Evolutionary conservation across 2,888 invertebrate genomes (phyloP).

Genomic region (Lasioglossum calceatum): DNA sequence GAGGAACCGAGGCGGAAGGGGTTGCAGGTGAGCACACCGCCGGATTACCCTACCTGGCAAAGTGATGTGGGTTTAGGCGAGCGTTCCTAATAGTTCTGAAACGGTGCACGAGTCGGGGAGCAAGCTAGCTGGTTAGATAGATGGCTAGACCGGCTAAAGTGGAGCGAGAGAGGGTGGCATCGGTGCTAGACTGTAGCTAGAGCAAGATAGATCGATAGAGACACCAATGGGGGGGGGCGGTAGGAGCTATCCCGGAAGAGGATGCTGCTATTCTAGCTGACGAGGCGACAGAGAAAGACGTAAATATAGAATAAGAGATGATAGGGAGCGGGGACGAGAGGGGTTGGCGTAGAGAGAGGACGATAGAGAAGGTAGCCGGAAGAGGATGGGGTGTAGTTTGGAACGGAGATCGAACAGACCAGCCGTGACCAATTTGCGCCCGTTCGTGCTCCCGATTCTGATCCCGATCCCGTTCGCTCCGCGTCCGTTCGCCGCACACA

Average conservation of each 20-base stretch:
- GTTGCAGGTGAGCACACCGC: slow-evolving; percentile 69
- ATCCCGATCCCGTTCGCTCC: slow-evolving; percentile 66
- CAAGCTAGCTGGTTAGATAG: slow-evolving; percentile 65
- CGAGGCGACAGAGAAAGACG: slow-evolving; percentile 40
- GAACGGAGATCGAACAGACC: slow-evolving; percentile 79
- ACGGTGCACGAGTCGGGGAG: slow-evolving; percentile 74
- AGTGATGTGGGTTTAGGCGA: slow-evolving; percentile 73
- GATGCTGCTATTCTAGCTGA: slow-evolving; percentile 5
- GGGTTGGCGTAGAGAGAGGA: slow-evolving; percentile 14
- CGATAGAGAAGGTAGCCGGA: slow-evolving; percentile 31
- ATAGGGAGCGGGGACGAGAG: slow-evolving; percentile 37
- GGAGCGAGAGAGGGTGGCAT: slow-evolving; percentile 22
- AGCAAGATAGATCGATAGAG: slow-evolving; percentile 43
- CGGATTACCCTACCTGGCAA: slow-evolving; percentile 71
- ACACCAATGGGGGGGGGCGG: background rate
- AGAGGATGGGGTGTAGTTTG: slow-evolving; percentile 47
- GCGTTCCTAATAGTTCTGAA: slow-evolving; percentile 81
- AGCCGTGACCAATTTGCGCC: slow-evolving; percentile 84
- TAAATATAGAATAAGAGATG: slow-evolving; percentile 56
- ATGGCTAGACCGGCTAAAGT: slow-evolving; percentile 42
- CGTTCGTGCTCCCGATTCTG: slow-evolving; percentile 75
- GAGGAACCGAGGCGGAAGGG: slow-evolving; percentile 28
- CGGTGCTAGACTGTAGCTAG: background rate
- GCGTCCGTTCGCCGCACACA: slow-evolving; percentile 15
- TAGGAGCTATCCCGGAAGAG: background rate